Evolutionary conservation across 1,140 invertebrate species (phyloP).

Genomic region (Cydia fagiglandana): DNA sequence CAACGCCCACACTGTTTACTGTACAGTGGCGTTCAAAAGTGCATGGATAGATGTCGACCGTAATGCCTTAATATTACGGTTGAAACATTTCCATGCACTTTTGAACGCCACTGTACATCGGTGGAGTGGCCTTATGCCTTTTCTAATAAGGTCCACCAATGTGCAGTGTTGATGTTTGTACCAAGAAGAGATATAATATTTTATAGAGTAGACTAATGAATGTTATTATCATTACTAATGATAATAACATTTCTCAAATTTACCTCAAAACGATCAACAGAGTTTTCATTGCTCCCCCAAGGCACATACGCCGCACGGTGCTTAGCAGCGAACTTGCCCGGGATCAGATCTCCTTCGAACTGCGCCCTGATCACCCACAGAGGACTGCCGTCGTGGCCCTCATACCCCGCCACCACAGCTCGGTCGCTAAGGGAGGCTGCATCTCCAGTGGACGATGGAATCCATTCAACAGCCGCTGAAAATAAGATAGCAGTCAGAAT

Average conservation of each 20-base stretch:
- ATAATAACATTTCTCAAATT: not conserved
- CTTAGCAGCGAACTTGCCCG: constrained; percentile 66
- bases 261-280: constrained; percentile 64
- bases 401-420: constrained; percentile 66
- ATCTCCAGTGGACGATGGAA: constrained; percentile 46
- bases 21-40: too few species aligned
- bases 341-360: constrained; percentile 61
- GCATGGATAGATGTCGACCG: too few species aligned
- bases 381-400: constrained; percentile 64
- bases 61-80: too few species aligned
- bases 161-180: too few species aligned
- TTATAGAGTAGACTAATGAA: too few species aligned
- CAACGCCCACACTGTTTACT: too few species aligned
- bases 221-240: too few species aligned
- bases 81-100: too few species aligned
- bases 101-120: too few species aligned
- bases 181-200: too few species aligned
- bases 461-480: constrained; percentile 65
- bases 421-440: constrained; percentile 47
- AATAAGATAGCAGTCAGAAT: constrained; percentile 31
- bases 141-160: too few species aligned
- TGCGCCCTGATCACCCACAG: constrained; percentile 64
- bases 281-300: constrained; percentile 64
- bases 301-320: constrained; percentile 62
- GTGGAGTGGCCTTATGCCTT: too few species aligned